Percentiles rank a stretch among this genome's conserved stretches.
phyloP scores from a whole-genome alignment of 2,797 vertebrate genomes.

The Micrastur ruficollis region DNA sequence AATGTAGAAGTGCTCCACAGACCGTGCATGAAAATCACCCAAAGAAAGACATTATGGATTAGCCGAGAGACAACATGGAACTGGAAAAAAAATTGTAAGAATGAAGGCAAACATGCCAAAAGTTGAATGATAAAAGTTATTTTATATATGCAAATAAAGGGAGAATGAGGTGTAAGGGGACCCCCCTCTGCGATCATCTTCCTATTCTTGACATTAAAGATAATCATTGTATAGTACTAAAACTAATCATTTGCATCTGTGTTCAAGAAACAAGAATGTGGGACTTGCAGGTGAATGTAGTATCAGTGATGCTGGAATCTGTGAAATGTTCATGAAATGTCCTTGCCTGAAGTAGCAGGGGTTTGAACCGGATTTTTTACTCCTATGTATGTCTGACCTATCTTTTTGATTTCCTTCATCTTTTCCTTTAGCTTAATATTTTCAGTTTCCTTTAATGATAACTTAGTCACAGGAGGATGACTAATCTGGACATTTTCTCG shows the following conservation, averaged over 20 bases:
- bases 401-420: neutral
- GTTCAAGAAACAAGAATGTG: neutral
- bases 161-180: neutral
- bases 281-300: neutral
- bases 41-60: neutral
- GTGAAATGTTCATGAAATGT: neutral
- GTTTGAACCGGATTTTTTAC: neutral
- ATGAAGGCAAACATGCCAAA: neutral
- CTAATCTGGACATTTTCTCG: neutral
- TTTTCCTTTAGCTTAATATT: neutral
- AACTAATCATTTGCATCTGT: neutral
- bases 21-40: neutral
- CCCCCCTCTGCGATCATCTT: neutral
- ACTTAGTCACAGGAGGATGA: neutral
- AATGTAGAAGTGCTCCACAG: neutral
- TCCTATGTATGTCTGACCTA: neutral
- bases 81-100: neutral
- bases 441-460: neutral
- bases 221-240: neutral
- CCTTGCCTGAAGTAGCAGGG: neutral
- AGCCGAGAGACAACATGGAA: neutral
- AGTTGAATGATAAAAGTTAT: neutral
- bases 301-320: neutral
- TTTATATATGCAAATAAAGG: neutral
- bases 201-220: neutral